phyloP scores from a whole-genome alignment of 2,888 invertebrate genomes.

The Heliconius charithonia region DNA sequence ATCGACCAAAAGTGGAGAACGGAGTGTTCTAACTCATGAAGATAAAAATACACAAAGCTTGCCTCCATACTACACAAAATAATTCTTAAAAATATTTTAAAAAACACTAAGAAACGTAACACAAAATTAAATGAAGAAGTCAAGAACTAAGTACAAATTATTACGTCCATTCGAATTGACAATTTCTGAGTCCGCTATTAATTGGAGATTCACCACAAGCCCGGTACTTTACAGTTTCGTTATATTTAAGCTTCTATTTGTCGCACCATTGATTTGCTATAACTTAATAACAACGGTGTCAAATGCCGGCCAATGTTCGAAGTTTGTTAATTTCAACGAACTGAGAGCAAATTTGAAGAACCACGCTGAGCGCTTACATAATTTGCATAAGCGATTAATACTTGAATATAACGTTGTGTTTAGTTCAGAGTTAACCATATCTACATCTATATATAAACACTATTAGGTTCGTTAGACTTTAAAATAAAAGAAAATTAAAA shows the following conservation, averaged over 20 bases:
- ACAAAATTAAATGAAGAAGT: slow-evolving; percentile 45
- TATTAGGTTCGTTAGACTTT: too few species aligned
- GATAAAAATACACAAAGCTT: background rate
- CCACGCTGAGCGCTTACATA: slow-evolving; percentile 32
- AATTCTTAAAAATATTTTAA: background rate
- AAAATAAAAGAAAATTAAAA: too few species aligned
- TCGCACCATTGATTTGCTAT: slow-evolving; percentile 66
- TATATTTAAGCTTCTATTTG: slow-evolving; percentile 69
- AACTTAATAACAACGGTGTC: slow-evolving; percentile 58
- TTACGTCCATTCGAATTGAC: slow-evolving; percentile 63
- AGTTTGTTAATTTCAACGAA: slow-evolving; percentile 43
- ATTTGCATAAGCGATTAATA: slow-evolving; percentile 41
- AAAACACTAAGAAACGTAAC: slow-evolving; percentile 33
- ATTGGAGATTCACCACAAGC: slow-evolving; percentile 65
- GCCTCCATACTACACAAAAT: background rate
- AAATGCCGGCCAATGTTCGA: slow-evolving; percentile 45
- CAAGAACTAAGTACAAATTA: slow-evolving; percentile 58
- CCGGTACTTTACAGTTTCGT: slow-evolving; percentile 59
- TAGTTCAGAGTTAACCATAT: background rate
- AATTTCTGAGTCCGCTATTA: slow-evolving; percentile 71
- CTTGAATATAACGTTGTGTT: slow-evolving; percentile 1
- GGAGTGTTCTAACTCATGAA: background rate
- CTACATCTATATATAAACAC: background rate
- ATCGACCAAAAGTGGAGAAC: too few species aligned
- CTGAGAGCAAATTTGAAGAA: slow-evolving; percentile 38